Evolutionary conservation across 2,113 vertebrate species (phyloP), one percentile per base, ranked within the genome.

Genomic region (Benitochromis conjunctus): DNA sequence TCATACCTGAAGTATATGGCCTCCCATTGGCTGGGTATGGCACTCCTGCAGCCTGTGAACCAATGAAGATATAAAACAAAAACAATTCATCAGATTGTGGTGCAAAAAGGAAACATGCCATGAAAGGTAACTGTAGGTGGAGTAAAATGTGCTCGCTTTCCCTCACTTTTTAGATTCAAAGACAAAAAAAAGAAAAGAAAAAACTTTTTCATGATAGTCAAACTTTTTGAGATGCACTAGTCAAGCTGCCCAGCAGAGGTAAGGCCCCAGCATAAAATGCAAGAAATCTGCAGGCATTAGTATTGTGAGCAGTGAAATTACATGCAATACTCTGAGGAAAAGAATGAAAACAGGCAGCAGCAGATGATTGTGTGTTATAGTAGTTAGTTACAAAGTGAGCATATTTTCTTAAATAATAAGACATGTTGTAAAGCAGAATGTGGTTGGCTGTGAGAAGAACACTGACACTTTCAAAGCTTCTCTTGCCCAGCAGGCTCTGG

Each of bases 11-110:
- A 31, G 97, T 93, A 79, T 98, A 96, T n/a, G 97, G 96, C 94
- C 98, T 96, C 81, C 97, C 98, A 46, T 98, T 98, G 95, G 98
- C 96, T 83, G 97, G 97, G 93, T 97, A 98, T 11, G 97, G 96
- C 64, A 96, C 88, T 7, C 95, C 95, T 51, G 92, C 79, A 53
- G 94, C 93, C 96, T 96, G 93, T 56, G 43, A 82, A 54, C 69
- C 88, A 36, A 55, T 34, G 6, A 92, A 84, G 10, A 21, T 78
- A 24, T 7, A 41, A 10, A 5, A 62, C 3, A 13, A 9, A 3
- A 13, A 5, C 8, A n/a, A 64, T 21, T 9, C 13, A 43, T 69
- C n/a, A 29, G 41, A 19, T 9, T 29, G 9, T 26, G 18, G 41
- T 48, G 24, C 14, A 29, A 74, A 19, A 18, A 0, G 9, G 9